Conservation (phyloP, 2,797 vertebrate species). For the Crypturellus tataupa region DNA sequence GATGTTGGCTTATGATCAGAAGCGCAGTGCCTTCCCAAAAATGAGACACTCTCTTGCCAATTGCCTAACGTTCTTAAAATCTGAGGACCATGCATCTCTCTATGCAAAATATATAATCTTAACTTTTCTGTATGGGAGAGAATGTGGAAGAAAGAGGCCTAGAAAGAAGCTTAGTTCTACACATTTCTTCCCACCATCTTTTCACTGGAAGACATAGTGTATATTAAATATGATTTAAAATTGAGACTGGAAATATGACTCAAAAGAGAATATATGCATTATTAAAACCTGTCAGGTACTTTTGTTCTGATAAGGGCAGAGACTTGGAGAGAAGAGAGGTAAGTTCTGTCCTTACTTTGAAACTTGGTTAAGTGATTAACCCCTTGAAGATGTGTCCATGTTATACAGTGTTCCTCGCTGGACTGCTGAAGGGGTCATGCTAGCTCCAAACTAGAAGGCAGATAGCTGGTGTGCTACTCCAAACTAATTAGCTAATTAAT, state of each 20-base stretch:
- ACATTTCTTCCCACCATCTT: neutral
- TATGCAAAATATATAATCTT: neutral
- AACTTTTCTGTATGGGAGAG: neutral
- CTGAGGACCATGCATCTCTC: neutral
- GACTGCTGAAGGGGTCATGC: neutral
- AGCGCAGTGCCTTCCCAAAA: neutral
- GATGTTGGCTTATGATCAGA: neutral
- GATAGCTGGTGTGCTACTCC: neutral
- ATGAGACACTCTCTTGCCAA: neutral
- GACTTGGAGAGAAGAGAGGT: neutral
- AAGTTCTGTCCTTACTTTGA: neutral
- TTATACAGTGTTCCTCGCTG: neutral
- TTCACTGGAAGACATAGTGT: neutral
- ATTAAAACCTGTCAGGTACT: neutral
- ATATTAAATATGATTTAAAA: neutral
- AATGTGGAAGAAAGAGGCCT: neutral
- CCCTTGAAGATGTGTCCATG: fast-evolving
- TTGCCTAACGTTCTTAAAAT: neutral
- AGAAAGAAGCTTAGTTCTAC: neutral
- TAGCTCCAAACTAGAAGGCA: neutral
- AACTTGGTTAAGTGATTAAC: neutral
- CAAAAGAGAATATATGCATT: neutral
- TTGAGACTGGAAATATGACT: neutral
- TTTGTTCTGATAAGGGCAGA: neutral
- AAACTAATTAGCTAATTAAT: neutral